phyloP scores from a whole-genome alignment of 2,797 vertebrate species.

The Crenuchus spilurus region DNA sequence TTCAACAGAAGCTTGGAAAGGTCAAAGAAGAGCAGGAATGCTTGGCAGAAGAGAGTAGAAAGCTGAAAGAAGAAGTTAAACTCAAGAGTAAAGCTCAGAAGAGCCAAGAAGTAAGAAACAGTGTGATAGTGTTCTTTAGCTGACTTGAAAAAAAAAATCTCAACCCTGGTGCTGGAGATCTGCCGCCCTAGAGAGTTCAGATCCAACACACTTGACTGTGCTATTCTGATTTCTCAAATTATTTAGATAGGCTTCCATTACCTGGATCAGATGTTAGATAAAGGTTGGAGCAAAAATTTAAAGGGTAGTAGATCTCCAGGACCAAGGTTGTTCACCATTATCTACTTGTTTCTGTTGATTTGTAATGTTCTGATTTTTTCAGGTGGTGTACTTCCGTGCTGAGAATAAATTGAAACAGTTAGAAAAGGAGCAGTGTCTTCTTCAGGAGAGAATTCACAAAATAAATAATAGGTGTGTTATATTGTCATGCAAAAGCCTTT shows the following conservation, averaged over 20 bases:
- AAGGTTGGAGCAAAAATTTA: no score
- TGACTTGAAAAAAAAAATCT: neutral
- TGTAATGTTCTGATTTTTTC: slow-evolving; percentile 34
- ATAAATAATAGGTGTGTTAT: slow-evolving; percentile 51
- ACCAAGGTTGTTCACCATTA: neutral
- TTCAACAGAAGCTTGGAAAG: slow-evolving; percentile 47
- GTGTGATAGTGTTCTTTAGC: neutral
- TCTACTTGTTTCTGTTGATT: slow-evolving; percentile 19
- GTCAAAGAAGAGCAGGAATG: slow-evolving; percentile 43
- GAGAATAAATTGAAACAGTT: slow-evolving; percentile 71
- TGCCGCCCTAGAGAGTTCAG: no score
- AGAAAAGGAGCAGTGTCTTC: slow-evolving; percentile 68
- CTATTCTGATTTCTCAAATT: neutral
- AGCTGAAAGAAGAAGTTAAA: slow-evolving; percentile 57
- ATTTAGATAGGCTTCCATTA: no score
- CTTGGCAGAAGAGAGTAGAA: slow-evolving; percentile 42
- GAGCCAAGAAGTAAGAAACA: slow-evolving; percentile 53
- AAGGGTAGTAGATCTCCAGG: no score
- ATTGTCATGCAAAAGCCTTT: neutral
- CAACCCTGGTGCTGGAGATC: no score
- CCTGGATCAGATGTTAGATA: no score
- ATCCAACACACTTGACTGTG: neutral
- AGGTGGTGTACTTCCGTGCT: slow-evolving; percentile 61
- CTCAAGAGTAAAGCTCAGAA: slow-evolving; percentile 56
- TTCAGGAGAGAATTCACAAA: slow-evolving; percentile 65